These are phyloP conservation scores for Ruditapes philippinarum DNA, from an alignment of 1,140 invertebrate genomes.

Conservation along the genomic window DNA sequence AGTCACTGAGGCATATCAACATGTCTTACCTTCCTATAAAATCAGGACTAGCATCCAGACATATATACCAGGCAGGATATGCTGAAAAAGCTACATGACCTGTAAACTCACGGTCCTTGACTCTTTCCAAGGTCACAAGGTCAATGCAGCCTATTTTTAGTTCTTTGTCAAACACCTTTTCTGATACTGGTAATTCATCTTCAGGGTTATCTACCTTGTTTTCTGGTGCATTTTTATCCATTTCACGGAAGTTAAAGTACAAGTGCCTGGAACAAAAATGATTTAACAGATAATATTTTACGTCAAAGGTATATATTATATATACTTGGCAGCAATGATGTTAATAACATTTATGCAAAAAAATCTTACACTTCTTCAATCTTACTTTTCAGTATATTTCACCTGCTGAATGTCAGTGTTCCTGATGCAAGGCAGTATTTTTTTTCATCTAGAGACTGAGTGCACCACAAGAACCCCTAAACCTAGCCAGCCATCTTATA, in stretches of 20 bases:
- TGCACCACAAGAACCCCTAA: no score
- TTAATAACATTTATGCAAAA: no score
- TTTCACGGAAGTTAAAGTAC: slow-evolving; percentile 38
- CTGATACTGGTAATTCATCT: slow-evolving; percentile 14
- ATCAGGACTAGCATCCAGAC: slow-evolving; percentile 34
- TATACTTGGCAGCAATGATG: no score
- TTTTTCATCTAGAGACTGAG: no score
- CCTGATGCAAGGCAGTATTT: neutral
- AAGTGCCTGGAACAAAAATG: neutral
- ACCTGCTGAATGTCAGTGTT: neutral
- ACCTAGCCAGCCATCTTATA: no score
- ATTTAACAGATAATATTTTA: no score
- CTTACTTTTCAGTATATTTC: no score
- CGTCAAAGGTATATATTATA: no score
- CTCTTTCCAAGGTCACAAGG: neutral
- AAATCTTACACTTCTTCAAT: no score
- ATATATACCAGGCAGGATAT: slow-evolving; percentile 54
- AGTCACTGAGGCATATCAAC: no score
- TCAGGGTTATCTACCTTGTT: neutral
- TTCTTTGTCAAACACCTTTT: slow-evolving; percentile 18
- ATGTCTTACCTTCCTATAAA: slow-evolving; percentile 34
- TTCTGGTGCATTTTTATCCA: slow-evolving; percentile 7
- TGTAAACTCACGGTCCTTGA: neutral
- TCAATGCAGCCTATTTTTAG: slow-evolving; percentile 47
- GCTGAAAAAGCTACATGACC: slow-evolving; percentile 35